A percentile compares a stretch with the other conserved stretches of the same genome.
These are phyloP conservation scores for Macropodus opercularis DNA, from an alignment of 2,797 vertebrate genomes.

Conservation along the genomic window DNA sequence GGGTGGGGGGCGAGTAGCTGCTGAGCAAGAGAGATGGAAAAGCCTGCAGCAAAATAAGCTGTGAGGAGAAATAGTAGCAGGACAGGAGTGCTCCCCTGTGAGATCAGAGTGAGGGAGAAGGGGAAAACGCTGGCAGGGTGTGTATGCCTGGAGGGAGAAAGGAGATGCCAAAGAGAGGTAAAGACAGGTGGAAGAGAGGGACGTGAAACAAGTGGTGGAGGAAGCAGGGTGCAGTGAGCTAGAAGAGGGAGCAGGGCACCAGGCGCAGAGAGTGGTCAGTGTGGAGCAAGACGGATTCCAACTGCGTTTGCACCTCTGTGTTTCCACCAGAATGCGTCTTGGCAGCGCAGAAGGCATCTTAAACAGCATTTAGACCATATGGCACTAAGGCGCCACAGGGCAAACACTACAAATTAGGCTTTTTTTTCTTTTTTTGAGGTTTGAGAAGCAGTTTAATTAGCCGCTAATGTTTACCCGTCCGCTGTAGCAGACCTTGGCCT, in stretches of 20 bases:
- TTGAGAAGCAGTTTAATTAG: conserved; percentile 15
- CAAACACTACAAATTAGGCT: conserved; percentile 4
- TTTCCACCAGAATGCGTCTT: conserved; percentile 25
- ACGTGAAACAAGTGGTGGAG: conserved; percentile 31
- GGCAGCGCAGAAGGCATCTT: conserved; percentile 32
- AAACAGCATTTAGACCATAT: conserved; percentile 44
- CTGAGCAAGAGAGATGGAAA: conserved; percentile 33
- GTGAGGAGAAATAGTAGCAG: conserved; percentile 52
- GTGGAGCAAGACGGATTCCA: conserved; percentile 10
- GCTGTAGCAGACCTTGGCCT: not conserved
- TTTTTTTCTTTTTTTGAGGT: not conserved
- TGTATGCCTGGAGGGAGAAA: conserved; percentile 61
- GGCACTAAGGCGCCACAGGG: conserved; percentile 18
- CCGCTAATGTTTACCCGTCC: not conserved
- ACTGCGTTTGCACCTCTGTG: conserved; percentile 34
- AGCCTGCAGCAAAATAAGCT: conserved; percentile 55
- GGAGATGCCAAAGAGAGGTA: conserved; percentile 51
- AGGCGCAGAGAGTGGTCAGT: conserved; percentile 16
- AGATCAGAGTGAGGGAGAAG: conserved; percentile 60
- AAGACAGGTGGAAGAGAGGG: conserved; percentile 33
- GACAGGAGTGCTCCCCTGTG: conserved; percentile 65
- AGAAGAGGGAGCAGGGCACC: conserved; percentile 8
- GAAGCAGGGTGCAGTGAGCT: conserved; percentile 37
- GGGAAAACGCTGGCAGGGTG: conserved; percentile 43
- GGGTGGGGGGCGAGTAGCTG: conserved; percentile 2